Evolutionary conservation across 2,888 invertebrate genomes (phyloP).

Genomic region (Mactromeris polynyma): DNA sequence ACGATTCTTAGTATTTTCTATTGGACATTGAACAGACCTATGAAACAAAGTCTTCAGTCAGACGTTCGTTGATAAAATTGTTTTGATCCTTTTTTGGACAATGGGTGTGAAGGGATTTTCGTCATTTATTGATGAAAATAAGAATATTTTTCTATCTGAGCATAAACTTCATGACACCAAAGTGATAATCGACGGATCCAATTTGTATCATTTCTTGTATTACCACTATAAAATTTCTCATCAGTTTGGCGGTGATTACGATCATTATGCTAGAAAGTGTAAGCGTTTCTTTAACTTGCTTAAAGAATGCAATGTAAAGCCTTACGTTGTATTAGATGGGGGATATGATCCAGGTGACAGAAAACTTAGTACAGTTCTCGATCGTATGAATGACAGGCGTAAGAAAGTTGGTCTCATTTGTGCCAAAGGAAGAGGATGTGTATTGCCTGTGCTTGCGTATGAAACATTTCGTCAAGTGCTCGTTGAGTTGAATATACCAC

Average conservation of each 20-base stretch:
- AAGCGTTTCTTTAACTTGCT: conserved; percentile 79
- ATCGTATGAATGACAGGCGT: conserved; percentile 80
- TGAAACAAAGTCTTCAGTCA: too few species aligned
- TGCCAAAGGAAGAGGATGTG: conserved; percentile 86
- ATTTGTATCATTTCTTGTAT: conserved; percentile 84
- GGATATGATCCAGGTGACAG: conserved; percentile 83
- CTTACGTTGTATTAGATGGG: conserved; percentile 86
- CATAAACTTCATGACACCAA: conserved; percentile 81
- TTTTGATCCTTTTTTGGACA: conserved; percentile 60
- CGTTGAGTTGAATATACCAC: conserved; percentile 90
- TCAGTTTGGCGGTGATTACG: conserved; percentile 86
- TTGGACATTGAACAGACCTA: too few species aligned
- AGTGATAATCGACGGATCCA: conserved; percentile 87
- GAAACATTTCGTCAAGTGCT: conserved; percentile 93
- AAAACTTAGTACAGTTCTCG: conserved; percentile 83
- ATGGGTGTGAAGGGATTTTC: conserved; percentile 96
- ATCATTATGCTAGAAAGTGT: conserved; percentile 77
- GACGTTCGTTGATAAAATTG: too few species aligned
- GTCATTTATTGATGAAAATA: conserved; percentile 88
- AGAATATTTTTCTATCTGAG: conserved; percentile 87
- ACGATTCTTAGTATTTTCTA: not conserved
- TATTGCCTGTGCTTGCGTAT: conserved; percentile 93
- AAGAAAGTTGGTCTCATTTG: conserved; percentile 72
- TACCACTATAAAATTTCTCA: conserved; percentile 78
- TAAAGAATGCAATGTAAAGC: conserved; percentile 79